phyloP scores from a whole-genome alignment of 2,797 vertebrate genomes.

The Melanotaenia trifasciata region DNA sequence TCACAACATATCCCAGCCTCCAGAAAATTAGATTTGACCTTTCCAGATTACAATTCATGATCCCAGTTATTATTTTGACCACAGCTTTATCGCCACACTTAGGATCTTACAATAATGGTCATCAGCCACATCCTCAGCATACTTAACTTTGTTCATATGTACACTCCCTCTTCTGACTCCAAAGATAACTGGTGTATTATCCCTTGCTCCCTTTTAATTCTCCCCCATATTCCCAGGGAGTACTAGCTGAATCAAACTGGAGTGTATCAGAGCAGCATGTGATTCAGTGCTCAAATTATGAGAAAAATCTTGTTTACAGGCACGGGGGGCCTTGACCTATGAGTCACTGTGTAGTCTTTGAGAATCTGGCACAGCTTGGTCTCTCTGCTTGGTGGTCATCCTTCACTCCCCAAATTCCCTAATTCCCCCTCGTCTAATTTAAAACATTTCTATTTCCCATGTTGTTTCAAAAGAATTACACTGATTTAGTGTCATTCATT shows the following conservation, averaged over 20 bases:
- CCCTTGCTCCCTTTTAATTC: slow-evolving; percentile 2
- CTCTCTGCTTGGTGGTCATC: slow-evolving; percentile 41
- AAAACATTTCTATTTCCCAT: slow-evolving; percentile 29
- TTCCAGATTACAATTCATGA: slow-evolving; percentile 25
- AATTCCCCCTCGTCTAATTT: slow-evolving; percentile 39
- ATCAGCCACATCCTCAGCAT: slow-evolving; percentile 16
- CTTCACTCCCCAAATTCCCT: slow-evolving; percentile 53
- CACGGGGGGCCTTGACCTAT: slow-evolving; percentile 61
- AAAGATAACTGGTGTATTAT: slow-evolving; percentile 18
- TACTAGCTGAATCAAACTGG: slow-evolving; percentile 42
- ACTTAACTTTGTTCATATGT: slow-evolving; percentile 15
- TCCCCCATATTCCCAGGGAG: slow-evolving; percentile 37
- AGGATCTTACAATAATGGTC: slow-evolving; percentile 11
- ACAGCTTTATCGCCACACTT: slow-evolving; percentile 11
- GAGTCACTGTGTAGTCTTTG: slow-evolving; percentile 67
- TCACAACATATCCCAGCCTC: slow-evolving; percentile 34
- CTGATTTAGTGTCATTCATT: not conserved
- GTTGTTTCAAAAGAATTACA: not conserved
- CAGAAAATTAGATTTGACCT: slow-evolving; percentile 1
- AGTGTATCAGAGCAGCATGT: slow-evolving; percentile 31
- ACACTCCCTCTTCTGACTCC: slow-evolving; percentile 10
- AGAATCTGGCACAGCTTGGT: slow-evolving; percentile 57
- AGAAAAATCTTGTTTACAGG: slow-evolving; percentile 75
- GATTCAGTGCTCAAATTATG: slow-evolving; percentile 64
- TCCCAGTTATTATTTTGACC: slow-evolving; percentile 8